phyloP scores from a whole-genome alignment of 2,113 vertebrate genomes.

The Ariopsis seemanni region DNA sequence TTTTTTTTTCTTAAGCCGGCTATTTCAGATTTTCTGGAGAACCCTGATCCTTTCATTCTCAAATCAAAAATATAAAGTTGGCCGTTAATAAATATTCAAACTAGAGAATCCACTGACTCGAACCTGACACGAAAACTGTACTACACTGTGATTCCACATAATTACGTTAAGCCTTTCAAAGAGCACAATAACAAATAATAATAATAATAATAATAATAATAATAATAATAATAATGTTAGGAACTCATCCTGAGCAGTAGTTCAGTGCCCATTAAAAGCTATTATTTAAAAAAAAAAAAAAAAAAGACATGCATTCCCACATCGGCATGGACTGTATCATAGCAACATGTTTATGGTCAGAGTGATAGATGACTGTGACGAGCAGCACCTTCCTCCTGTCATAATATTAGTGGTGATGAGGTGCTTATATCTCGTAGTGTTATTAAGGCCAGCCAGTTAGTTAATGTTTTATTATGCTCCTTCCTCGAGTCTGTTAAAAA shows the following conservation, averaged over 20 bases:
- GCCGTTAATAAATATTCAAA: neutral
- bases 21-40: no score
- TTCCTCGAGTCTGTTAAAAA: slow-evolving; percentile 48
- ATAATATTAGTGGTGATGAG: slow-evolving; percentile 52
- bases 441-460: slow-evolving; percentile 52
- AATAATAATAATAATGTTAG: neutral
- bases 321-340: slow-evolving; percentile 28
- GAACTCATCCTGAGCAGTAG: slow-evolving; percentile 14
- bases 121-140: no score
- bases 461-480: slow-evolving; percentile 51
- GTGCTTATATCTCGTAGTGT: slow-evolving; percentile 43
- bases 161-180: neutral
- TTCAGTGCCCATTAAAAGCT: slow-evolving; percentile 23
- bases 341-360: slow-evolving; percentile 50
- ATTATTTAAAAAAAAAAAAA: slow-evolving; percentile 13
- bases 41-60: neutral
- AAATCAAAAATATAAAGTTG: neutral
- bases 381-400: slow-evolving; percentile 49
- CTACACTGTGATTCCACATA: neutral
- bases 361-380: slow-evolving; percentile 49
- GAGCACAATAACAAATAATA: neutral
- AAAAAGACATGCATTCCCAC: slow-evolving; percentile 10
- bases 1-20: no score
- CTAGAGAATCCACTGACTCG: neutral
- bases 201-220: neutral